Conservation (phyloP, 2,888 invertebrate genomes). For the Ischnura elegans region DNA sequence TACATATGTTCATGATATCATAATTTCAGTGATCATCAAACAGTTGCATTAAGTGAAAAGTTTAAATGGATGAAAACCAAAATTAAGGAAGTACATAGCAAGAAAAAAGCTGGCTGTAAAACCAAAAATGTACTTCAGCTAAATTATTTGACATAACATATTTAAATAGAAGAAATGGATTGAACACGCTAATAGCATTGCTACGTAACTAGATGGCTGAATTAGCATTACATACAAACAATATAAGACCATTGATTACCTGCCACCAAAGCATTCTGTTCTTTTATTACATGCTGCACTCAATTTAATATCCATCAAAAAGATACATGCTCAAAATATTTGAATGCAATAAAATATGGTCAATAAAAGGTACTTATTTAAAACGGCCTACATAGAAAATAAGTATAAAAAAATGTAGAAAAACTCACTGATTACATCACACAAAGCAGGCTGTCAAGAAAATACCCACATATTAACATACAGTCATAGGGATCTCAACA, state of each 20-base stretch:
- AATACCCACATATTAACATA: neutral
- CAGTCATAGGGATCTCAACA: neutral
- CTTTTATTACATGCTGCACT: neutral
- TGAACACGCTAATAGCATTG: neutral
- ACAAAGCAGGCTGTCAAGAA: slow-evolving; percentile 14
- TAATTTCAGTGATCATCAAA: too few relatives aligned
- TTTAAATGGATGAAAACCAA: too few relatives aligned
- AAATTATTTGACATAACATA: neutral
- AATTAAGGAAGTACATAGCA: neutral
- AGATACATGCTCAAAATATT: neutral
- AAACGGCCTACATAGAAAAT: neutral
- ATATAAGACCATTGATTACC: neutral
- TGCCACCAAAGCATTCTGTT: slow-evolving; percentile 8
- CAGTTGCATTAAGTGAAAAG: too few relatives aligned
- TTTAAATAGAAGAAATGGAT: neutral
- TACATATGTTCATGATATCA: too few relatives aligned
- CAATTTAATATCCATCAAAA: neutral
- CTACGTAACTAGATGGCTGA: neutral
- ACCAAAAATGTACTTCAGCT: too few relatives aligned
- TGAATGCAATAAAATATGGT: neutral
- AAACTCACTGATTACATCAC: slow-evolving; percentile 35
- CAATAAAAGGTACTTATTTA: neutral
- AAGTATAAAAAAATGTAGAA: neutral
- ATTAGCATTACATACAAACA: neutral
- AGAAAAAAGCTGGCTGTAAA: too few relatives aligned